Evolutionary conservation across 2,113 vertebrate genomes (phyloP).

Genomic region (Albula glossodonta): DNA sequence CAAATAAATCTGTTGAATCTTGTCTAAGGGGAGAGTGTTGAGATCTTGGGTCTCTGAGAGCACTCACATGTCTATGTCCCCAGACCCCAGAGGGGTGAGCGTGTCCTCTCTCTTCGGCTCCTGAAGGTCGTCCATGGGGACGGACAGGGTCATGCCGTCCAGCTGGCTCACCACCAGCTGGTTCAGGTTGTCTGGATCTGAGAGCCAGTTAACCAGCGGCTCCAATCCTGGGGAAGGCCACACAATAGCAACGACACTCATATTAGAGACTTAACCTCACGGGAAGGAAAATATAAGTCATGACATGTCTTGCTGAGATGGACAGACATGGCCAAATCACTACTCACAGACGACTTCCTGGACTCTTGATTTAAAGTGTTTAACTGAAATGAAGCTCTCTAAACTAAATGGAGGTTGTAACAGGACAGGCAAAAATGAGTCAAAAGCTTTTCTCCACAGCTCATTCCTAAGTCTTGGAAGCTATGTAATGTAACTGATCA

Average conservation of each 20-base stretch:
- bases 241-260: not conserved
- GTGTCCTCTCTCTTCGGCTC: constrained; percentile 24
- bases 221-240: constrained; percentile 51
- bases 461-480: too few relatives aligned
- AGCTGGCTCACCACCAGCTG: constrained; percentile 68
- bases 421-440: too few relatives aligned
- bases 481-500: too few relatives aligned
- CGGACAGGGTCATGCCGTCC: constrained; percentile 47
- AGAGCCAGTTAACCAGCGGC: constrained; percentile 67
- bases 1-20: too few relatives aligned
- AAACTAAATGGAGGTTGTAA: too few relatives aligned
- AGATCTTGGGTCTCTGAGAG: not conserved
- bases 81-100: constrained; percentile 38
- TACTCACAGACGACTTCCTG: too few relatives aligned
- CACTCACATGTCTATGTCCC: constrained; percentile 57
- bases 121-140: constrained; percentile 44
- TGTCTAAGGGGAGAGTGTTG: too few relatives aligned
- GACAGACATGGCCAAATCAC: too few relatives aligned
- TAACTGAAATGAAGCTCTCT: too few relatives aligned
- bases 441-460: too few relatives aligned
- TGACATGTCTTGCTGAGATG: not conserved
- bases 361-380: too few relatives aligned
- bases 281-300: not conserved
- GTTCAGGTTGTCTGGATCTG: constrained; percentile 73
- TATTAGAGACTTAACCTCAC: not conserved